phyloP scores from a whole-genome alignment of 1,140 invertebrate species.

The Alviniconcha marisindica region DNA sequence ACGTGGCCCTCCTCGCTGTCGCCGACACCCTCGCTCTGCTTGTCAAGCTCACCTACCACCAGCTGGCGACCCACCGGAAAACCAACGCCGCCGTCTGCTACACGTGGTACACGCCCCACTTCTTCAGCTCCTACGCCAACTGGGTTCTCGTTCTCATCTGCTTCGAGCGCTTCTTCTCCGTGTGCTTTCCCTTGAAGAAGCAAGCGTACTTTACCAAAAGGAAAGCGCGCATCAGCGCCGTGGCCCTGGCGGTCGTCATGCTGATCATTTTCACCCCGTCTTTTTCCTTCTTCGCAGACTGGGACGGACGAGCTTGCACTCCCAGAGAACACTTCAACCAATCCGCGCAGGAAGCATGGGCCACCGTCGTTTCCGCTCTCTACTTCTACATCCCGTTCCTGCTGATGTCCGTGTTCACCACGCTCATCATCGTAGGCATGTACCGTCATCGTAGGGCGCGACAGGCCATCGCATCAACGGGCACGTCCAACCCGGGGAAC shows the following conservation, averaged over 20 bases:
- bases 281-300: conserved; percentile 15
- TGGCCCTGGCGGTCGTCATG: conserved; percentile 40
- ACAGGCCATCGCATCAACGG: neutral
- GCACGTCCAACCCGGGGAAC: neutral
- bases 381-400: conserved; percentile 36
- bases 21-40: conserved; percentile 52
- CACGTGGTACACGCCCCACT: neutral
- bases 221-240: conserved; percentile 40
- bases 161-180: conserved; percentile 61
- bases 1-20: conserved; percentile 58
- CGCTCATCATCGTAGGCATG: conserved; percentile 41
- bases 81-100: conserved; percentile 50
- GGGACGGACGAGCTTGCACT: neutral
- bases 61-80: conserved; percentile 47
- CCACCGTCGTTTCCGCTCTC: conserved; percentile 33
- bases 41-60: conserved; percentile 58
- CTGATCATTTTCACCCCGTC: conserved; percentile 36
- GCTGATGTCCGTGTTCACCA: conserved; percentile 36
- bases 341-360: conserved; percentile 21
- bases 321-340: neutral
- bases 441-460: neutral
- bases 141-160: conserved; percentile 66
- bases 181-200: conserved; percentile 59
- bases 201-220: conserved; percentile 51
- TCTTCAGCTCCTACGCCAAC: conserved; percentile 48